These are phyloP conservation scores for Trissolcus japonicus DNA, from an alignment of 2,888 invertebrate genomes.

Conservation along the genomic window DNA sequence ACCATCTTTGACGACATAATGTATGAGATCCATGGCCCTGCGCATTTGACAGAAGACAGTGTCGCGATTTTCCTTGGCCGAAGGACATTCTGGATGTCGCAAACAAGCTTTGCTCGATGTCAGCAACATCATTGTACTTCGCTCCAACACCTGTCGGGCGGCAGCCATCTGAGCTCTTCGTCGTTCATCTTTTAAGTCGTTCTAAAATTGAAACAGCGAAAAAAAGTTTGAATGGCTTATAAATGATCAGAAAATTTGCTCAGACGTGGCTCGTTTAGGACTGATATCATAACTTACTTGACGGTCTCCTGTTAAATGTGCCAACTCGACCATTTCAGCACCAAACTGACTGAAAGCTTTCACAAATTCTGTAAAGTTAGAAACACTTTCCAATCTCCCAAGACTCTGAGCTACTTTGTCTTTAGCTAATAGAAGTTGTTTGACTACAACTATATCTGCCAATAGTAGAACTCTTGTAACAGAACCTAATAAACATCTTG, in stretches of 20 bases:
- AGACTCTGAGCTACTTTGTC: conserved; percentile 93
- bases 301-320: conserved; percentile 91
- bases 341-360: conserved; percentile 99
- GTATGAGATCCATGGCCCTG: conserved; percentile 96
- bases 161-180: conserved; percentile 97
- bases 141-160: conserved; percentile 94
- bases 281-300: conserved; percentile 73
- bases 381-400: conserved; percentile 90
- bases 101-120: conserved; percentile 98
- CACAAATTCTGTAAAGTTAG: conserved; percentile 97
- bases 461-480: conserved; percentile 96
- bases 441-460: conserved; percentile 98
- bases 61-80: conserved; percentile 96
- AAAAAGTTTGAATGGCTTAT: not conserved
- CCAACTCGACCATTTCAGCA: conserved; percentile 98
- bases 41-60: conserved; percentile 99
- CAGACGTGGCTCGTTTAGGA: too few relatives aligned
- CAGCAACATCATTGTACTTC: conserved; percentile 96
- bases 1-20: conserved; percentile 98
- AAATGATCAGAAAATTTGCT: too few relatives aligned
- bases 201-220: conserved; percentile 75
- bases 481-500: conserved; percentile 93
- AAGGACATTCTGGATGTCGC: conserved; percentile 94
- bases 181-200: conserved; percentile 94
- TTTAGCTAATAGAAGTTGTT: conserved; percentile 95